Base-by-base conservation (phyloP, 2,888 invertebrate genomes). In the Eupsilia transversa region DNA sequence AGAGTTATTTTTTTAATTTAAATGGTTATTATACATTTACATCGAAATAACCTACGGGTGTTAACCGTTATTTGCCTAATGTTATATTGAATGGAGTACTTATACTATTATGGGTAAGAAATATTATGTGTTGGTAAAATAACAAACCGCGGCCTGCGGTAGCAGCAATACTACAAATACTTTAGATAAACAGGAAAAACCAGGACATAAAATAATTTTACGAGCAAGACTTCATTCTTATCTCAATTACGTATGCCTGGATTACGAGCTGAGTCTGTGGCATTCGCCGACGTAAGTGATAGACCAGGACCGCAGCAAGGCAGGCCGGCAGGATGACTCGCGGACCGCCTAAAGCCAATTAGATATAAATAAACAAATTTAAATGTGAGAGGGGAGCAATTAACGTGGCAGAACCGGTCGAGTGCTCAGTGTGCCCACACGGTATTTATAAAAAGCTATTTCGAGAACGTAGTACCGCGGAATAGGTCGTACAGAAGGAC, bases 371-470 rank as follows among this genome's bases (percentile, higher is more conserved):
- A 86, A 86, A 83, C 76, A 79, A 79, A 80, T 80, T 80, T 67
- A 86, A 86, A 84, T 80, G 76, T 76, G 78, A 74, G 70, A 79
- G 60, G 72, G 68, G 33, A 70, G 77, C 73, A 85, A 87, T 87
- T 87, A 85, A 83, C 82, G 75, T 79, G 78, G 61, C 27, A 54
- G 38, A 61, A 79, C 80, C 77, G 67, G 85, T 72, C 70, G 14
- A 69, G 56, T 46, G 65, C n/a, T 52, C 66, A 72, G 23, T 54
- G 68, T 59, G 64, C 43, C 72, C 71, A 70, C 71, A 56, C 35
- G 65, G 54, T 80, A 80, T 83, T 87, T 87, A 82, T 84, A 82
- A 74, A 84, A 75, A 56, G 68, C 74, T 87, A 86, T 87, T 86
- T 82, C 59, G 23, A 79, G 80, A 80, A 54, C 64, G 43, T 70